A percentile compares a stretch with the other conserved stretches of the same genome.
Conservation (phyloP, 2,797 vertebrate genomes). For the Artibeus lituratus region DNA sequence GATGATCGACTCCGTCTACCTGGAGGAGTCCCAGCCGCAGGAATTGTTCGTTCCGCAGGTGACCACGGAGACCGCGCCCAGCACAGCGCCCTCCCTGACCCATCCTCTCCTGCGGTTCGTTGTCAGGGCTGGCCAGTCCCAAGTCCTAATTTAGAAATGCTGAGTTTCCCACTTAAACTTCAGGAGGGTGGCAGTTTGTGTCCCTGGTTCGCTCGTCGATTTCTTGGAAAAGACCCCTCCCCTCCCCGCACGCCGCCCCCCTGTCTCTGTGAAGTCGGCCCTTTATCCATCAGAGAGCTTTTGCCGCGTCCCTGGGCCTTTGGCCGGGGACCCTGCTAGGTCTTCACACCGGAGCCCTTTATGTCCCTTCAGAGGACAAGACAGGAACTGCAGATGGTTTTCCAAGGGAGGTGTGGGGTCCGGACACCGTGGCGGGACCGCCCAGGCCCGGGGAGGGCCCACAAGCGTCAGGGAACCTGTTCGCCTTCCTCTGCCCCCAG, state of each 20-base stretch:
- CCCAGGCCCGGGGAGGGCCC: too few species aligned
- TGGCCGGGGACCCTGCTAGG: too few species aligned
- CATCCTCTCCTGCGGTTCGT: neutral
- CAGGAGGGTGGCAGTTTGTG: neutral
- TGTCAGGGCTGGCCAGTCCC: neutral
- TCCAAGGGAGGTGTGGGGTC: too few species aligned
- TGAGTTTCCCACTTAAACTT: neutral
- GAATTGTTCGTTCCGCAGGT: neutral
- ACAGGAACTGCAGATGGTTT: too few species aligned
- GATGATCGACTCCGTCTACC: neutral
- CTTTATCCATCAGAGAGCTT: too few species aligned
- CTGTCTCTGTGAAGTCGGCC: too few species aligned
- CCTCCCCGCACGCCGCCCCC: neutral
- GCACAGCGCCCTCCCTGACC: too few species aligned
- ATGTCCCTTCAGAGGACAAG: too few species aligned
- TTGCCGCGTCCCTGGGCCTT: too few species aligned
- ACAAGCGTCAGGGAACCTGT: slow-evolving; percentile 77
- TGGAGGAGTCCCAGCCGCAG: neutral
- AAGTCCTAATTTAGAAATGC: neutral
- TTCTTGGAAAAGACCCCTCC: neutral
- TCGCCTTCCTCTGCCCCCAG: slow-evolving; percentile 76
- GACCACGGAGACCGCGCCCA: too few species aligned
- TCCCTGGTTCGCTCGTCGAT: neutral
- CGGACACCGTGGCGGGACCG: too few species aligned
- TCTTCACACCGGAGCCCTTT: too few species aligned